These are phyloP conservation scores for Psephotus haematonotus DNA, from an alignment of 2,113 vertebrate species.

Conservation along the genomic window DNA sequence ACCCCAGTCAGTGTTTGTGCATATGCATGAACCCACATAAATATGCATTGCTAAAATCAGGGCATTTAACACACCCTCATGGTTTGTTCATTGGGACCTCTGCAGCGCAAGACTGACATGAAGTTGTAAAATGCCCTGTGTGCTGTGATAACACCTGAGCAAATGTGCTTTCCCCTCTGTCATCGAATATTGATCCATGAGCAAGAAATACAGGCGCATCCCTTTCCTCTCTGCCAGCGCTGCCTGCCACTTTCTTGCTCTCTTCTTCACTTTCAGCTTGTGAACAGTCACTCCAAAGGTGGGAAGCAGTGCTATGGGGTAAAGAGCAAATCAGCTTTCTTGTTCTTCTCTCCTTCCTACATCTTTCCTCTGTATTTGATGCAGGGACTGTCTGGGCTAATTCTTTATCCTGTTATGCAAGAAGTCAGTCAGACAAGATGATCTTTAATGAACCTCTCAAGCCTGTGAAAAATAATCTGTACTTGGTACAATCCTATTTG, in stretches of 20 bases:
- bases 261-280: background rate
- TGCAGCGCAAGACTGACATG: background rate
- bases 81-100: background rate
- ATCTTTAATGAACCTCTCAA: background rate
- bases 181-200: fast-evolving
- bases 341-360: background rate
- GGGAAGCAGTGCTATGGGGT: background rate
- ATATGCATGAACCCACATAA: background rate
- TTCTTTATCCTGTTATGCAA: conserved; percentile 27
- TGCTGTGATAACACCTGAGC: background rate
- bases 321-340: background rate
- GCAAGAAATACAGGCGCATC: background rate
- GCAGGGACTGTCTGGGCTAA: background rate
- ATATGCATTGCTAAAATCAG: background rate
- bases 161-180: background rate
- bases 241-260: background rate
- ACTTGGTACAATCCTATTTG: conserved; percentile 10
- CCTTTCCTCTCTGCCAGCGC: background rate
- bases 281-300: background rate
- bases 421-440: background rate
- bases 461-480: background rate
- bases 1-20: background rate
- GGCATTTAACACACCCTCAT: background rate
- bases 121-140: background rate
- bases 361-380: background rate